Conservation (phyloP, 2,797 vertebrate species). For the Euthynnus affinis region DNA sequence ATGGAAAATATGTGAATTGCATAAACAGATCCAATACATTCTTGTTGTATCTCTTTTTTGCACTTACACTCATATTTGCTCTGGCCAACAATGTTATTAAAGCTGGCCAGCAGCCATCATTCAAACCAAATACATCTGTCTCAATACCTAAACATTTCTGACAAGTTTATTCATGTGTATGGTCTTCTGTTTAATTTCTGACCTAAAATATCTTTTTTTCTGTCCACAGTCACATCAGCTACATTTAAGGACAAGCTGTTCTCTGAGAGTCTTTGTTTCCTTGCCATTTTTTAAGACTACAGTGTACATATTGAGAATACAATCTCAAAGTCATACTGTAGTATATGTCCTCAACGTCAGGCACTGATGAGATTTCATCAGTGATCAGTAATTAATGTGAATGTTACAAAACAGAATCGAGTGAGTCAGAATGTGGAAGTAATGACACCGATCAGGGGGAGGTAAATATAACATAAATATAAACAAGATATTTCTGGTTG, state of each 20-base stretch:
- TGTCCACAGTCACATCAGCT: neutral
- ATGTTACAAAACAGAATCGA: neutral
- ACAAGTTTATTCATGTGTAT: neutral
- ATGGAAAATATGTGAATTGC: slow-evolving; percentile 1
- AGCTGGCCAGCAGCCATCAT: neutral
- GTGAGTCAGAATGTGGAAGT: slow-evolving; percentile 4
- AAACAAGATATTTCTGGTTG: neutral
- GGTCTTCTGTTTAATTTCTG: slow-evolving; percentile 9
- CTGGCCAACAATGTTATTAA: neutral
- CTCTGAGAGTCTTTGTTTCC: neutral
- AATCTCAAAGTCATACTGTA: neutral
- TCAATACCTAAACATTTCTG: neutral
- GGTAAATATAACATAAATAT: neutral
- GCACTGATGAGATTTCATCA: neutral
- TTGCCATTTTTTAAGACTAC: neutral
- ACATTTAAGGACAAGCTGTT: slow-evolving; percentile 12
- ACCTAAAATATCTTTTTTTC: slow-evolving; percentile 2
- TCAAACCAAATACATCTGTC: neutral
- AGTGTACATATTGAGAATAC: neutral
- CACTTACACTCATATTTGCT: neutral
- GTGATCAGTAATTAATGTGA: slow-evolving; percentile 37
- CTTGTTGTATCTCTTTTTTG: neutral
- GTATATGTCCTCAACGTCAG: neutral
- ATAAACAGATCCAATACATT: neutral
- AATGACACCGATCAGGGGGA: neutral